Evolutionary conservation across 2,113 vertebrate genomes (phyloP).

Genomic region (Oplegnathus fasciatus): DNA sequence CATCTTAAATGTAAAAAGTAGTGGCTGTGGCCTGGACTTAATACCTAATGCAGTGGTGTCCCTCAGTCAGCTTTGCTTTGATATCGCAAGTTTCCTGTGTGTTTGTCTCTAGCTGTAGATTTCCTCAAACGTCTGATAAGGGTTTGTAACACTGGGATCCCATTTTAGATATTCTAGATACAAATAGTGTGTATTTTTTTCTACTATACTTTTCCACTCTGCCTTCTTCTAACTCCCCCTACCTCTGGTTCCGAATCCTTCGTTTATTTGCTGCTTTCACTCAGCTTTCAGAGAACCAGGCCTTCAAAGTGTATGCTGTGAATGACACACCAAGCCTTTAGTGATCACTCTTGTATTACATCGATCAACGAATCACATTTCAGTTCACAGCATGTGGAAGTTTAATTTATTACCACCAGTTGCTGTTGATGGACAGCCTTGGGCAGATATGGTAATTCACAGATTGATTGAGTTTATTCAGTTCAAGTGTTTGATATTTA

Average conservation of each 20-base stretch:
- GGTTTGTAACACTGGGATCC: conserved; percentile 75
- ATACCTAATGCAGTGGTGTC: background rate
- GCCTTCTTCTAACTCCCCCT: conserved; percentile 38
- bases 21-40: background rate
- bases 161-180: conserved; percentile 28
- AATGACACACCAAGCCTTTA: conserved; percentile 57
- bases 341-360: conserved; percentile 20
- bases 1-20: conserved; percentile 13
- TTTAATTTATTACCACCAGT: background rate
- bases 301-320: conserved; percentile 52
- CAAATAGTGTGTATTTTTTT: background rate
- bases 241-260: conserved; percentile 24
- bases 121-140: conserved; percentile 22
- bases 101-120: conserved; percentile 16
- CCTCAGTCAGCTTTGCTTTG: background rate
- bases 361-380: conserved; percentile 3
- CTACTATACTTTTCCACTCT: conserved; percentile 33
- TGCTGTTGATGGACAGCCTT: background rate
- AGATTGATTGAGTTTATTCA: background rate
- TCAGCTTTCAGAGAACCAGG: conserved; percentile 45
- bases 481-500: background rate
- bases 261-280: conserved; percentile 24
- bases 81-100: conserved; percentile 11
- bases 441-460: background rate
- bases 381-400: conserved; percentile 30